Percentiles rank a stretch among this genome's conserved stretches.
Conservation (phyloP, 2,797 vertebrate species). For the Pyrocephalus nanus region DNA sequence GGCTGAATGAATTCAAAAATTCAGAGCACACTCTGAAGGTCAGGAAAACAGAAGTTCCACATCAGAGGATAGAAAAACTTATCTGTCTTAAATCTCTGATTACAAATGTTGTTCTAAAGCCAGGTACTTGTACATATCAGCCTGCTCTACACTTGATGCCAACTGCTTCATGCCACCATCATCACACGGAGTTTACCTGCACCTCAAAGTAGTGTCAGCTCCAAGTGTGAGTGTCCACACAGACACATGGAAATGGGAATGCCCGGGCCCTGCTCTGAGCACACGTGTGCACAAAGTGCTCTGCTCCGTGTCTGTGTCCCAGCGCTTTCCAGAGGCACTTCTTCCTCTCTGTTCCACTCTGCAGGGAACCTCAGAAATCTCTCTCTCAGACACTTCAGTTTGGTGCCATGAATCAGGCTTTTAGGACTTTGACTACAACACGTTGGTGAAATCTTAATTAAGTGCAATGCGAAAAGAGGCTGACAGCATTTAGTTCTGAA, state of each 20-base stretch:
- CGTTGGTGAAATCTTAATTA: not conserved
- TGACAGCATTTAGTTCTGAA: not conserved
- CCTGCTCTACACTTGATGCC: not conserved
- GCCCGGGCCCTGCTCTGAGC: not conserved
- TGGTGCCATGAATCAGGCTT: not conserved
- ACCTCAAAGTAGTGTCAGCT: not conserved
- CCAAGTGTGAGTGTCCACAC: too few species aligned
- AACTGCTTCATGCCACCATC: not conserved
- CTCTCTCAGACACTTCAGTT: not conserved
- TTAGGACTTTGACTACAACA: not conserved
- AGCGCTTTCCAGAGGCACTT: not conserved
- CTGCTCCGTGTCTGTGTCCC: fast-evolving
- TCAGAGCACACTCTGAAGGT: not conserved
- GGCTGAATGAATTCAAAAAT: not conserved
- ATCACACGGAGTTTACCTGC: fast-evolving
- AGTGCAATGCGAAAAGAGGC: not conserved
- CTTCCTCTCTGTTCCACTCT: not conserved
- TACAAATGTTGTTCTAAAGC: not conserved
- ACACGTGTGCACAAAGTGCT: not conserved
- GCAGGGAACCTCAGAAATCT: not conserved
- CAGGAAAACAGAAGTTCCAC: not conserved
- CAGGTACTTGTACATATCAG: not conserved
- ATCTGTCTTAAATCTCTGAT: not conserved
- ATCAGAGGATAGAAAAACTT: not conserved
- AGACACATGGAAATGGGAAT: fast-evolving